A percentile compares a stretch with the other conserved stretches of the same genome.
These are phyloP conservation scores for Dynastes maya DNA, from an alignment of 2,888 invertebrate genomes.

Conservation along the genomic window DNA sequence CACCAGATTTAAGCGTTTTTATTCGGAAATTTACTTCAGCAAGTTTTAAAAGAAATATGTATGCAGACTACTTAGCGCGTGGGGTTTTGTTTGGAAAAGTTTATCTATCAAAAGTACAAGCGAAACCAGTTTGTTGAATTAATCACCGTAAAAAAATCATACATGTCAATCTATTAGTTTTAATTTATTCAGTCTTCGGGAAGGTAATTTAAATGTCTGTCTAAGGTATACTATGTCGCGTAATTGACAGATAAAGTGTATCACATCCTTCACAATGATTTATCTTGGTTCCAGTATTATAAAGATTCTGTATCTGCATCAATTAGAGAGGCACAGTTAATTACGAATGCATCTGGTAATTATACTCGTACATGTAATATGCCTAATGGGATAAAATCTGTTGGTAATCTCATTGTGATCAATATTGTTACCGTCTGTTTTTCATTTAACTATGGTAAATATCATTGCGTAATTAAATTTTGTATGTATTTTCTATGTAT, in stretches of 20 bases:
- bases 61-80: neutral
- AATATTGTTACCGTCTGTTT: neutral
- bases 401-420: neutral
- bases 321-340: conserved; percentile 50
- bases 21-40: no score
- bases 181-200: conserved; percentile 47
- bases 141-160: conserved; percentile 34
- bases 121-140: conserved; percentile 24
- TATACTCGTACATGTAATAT: conserved; percentile 31
- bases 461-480: no score
- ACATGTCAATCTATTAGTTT: conserved; percentile 41
- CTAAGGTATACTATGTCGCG: conserved; percentile 38
- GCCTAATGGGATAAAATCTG: neutral
- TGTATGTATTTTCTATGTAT: no score
- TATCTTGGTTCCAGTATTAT: conserved; percentile 47
- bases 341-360: conserved; percentile 46
- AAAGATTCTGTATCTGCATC: conserved; percentile 49
- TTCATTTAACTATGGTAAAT: neutral
- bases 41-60: no score
- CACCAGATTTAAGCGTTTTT: no score
- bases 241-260: conserved; percentile 51
- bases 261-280: conserved; percentile 49
- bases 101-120: neutral
- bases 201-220: conserved; percentile 46
- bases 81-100: neutral